A percentile compares a stretch with the other conserved stretches of the same genome.
These are phyloP conservation scores for Merluccius polli DNA, from an alignment of 2,797 vertebrate genomes.

Conservation along the genomic window DNA sequence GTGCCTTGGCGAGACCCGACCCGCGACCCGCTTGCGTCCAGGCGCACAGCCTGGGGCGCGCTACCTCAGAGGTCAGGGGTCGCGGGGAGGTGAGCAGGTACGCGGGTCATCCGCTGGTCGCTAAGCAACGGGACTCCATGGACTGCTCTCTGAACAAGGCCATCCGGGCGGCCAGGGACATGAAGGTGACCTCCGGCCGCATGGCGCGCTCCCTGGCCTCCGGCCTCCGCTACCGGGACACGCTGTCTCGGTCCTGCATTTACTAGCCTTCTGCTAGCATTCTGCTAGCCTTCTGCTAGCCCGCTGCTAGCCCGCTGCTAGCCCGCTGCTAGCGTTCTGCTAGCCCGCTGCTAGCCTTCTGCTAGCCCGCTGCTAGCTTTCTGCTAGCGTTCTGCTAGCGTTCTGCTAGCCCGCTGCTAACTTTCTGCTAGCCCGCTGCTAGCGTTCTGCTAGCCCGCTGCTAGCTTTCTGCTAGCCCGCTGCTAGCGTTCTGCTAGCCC, in stretches of 20 bases:
- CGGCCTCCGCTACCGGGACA: conserved; percentile 64
- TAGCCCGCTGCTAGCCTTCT: not conserved
- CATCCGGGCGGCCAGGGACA: conserved; percentile 68
- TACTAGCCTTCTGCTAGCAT: conserved; percentile 54
- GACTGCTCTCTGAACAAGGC: conserved; percentile 71
- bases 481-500: conserved; percentile 49
- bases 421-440: not conserved
- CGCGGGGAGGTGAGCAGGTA: conserved; percentile 10
- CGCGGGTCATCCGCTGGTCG: conserved; percentile 36
- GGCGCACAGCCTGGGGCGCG: not conserved
- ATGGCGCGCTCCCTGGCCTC: conserved; percentile 73
- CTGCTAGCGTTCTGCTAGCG: not conserved
- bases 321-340: not conserved
- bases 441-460: not conserved
- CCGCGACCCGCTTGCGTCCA: not conserved
- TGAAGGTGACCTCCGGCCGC: conserved; percentile 68
- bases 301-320: too few species aligned
- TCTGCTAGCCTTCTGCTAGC: not conserved
- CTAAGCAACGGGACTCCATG: conserved; percentile 51
- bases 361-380: not conserved
- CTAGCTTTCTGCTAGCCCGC: not conserved
- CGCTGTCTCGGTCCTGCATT: conserved; percentile 69
- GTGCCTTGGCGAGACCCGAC: not conserved
- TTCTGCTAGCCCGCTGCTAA: not conserved
- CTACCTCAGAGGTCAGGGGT: conserved; percentile 23